A percentile compares a stretch with the other conserved stretches of the same genome.
These are phyloP conservation scores for Gerris buenoi DNA, from an alignment of 1,140 invertebrate genomes.

Conservation along the genomic window DNA sequence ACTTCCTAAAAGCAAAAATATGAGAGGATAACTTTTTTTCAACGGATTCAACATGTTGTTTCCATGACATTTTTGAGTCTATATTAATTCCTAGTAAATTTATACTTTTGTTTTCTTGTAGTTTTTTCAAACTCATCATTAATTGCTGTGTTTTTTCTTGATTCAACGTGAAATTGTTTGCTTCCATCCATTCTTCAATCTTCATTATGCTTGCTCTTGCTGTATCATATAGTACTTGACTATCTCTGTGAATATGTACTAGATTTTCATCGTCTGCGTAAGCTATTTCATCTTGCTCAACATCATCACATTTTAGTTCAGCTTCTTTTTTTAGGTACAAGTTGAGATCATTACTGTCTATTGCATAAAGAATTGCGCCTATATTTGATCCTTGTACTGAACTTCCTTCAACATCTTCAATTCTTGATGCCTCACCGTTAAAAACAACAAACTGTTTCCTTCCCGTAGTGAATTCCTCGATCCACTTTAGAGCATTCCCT, in stretches of 20 bases:
- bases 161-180: not conserved
- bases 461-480: not conserved
- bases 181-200: not conserved
- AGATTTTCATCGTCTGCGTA: not conserved
- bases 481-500: not conserved
- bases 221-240: not conserved
- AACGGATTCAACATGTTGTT: not conserved
- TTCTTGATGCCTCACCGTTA: not conserved
- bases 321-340: not conserved
- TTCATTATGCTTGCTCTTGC: not conserved
- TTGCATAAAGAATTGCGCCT: not conserved
- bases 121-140: not conserved
- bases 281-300: not conserved
- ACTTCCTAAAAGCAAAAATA: not conserved
- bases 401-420: not conserved
- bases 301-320: not conserved
- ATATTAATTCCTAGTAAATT: not conserved
- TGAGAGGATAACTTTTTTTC: not conserved
- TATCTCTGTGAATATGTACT: not conserved
- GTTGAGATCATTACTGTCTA: not conserved
- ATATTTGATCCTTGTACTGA: not conserved
- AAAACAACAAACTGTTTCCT: not conserved
- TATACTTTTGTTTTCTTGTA: not conserved
- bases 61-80: not conserved
- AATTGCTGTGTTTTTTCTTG: not conserved